These are phyloP conservation scores for Cosmorhoe ocellata DNA, from an alignment of 2,888 invertebrate species.

Conservation along the genomic window DNA sequence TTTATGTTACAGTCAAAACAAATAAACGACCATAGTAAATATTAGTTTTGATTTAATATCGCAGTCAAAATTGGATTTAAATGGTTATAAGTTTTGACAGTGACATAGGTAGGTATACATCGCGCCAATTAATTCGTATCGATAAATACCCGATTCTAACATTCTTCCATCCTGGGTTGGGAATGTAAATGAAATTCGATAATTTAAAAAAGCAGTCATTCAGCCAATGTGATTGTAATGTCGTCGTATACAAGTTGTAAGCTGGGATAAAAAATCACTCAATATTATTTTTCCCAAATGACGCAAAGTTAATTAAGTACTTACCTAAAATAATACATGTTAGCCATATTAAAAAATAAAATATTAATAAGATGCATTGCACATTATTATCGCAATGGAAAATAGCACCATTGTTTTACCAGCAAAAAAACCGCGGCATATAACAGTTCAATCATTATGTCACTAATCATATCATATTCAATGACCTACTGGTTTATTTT, in stretches of 20 bases:
- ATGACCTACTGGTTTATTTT: no score
- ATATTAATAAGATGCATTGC: slow-evolving; percentile 14
- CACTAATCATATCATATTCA: no score
- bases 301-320: not conserved
- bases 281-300: slow-evolving; percentile 7
- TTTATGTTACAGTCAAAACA: no score
- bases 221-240: no score
- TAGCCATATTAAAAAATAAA: slow-evolving; percentile 23
- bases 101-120: no score
- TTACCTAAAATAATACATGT: slow-evolving; percentile 15
- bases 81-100: no score
- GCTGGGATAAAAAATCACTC: no score
- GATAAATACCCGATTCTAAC: not conserved
- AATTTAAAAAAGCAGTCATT: slow-evolving; percentile 33
- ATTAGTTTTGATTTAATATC: no score
- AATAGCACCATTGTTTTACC: slow-evolving; percentile 41
- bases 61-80: no score
- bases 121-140: not conserved
- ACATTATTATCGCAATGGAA: slow-evolving; percentile 11
- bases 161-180: slow-evolving; percentile 44
- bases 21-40: no score
- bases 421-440: slow-evolving; percentile 30
- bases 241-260: no score
- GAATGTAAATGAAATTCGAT: slow-evolving; percentile 58
- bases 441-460: slow-evolving; percentile 29